These are phyloP conservation scores for Drosophila busckii DNA, from an alignment of 1,140 invertebrate species.

Conservation along the genomic window DNA sequence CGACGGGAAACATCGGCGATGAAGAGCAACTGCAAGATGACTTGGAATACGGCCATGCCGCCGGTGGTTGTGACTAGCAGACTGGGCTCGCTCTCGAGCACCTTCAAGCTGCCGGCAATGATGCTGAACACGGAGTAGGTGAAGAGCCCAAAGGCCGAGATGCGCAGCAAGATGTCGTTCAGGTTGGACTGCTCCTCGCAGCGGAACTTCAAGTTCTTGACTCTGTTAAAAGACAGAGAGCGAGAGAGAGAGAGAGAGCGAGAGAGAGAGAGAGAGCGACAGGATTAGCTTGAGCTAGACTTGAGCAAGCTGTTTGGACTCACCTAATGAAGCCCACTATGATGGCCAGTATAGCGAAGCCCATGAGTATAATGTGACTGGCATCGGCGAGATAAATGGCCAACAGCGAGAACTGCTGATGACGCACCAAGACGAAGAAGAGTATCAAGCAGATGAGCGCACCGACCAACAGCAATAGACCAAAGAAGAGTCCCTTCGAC, in stretches of 20 bases:
- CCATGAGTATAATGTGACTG: slow-evolving; percentile 92
- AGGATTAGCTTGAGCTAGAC: background rate
- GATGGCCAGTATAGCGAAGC: slow-evolving; percentile 91
- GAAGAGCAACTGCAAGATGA: slow-evolving; percentile 94
- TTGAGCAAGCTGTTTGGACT: slow-evolving; percentile 38
- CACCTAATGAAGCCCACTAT: slow-evolving; percentile 93
- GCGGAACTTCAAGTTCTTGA: slow-evolving; percentile 92
- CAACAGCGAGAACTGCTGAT: slow-evolving; percentile 87
- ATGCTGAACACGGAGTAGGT: slow-evolving; percentile 95
- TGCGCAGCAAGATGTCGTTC: slow-evolving; percentile 93
- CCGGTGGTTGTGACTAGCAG: slow-evolving; percentile 94
- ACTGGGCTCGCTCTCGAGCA: slow-evolving; percentile 91
- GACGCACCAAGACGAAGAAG: slow-evolving; percentile 95
- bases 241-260: slow-evolving; percentile 2
- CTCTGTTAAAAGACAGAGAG: slow-evolving; percentile 81
- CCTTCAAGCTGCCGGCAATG: slow-evolving; percentile 91
- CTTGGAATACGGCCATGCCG: slow-evolving; percentile 90
- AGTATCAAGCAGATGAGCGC: slow-evolving; percentile 95
- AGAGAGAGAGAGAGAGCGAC: background rate
- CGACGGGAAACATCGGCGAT: slow-evolving; percentile 95
- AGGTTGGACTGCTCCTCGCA: slow-evolving; percentile 92
- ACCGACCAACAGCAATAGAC: slow-evolving; percentile 92
- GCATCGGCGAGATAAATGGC: slow-evolving; percentile 94
- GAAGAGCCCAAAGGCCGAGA: slow-evolving; percentile 95
- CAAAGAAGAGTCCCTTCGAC: slow-evolving; percentile 96